Evolutionary conservation across 2,888 invertebrate species (phyloP).

Genomic region (Trachelus iudaicus): DNA sequence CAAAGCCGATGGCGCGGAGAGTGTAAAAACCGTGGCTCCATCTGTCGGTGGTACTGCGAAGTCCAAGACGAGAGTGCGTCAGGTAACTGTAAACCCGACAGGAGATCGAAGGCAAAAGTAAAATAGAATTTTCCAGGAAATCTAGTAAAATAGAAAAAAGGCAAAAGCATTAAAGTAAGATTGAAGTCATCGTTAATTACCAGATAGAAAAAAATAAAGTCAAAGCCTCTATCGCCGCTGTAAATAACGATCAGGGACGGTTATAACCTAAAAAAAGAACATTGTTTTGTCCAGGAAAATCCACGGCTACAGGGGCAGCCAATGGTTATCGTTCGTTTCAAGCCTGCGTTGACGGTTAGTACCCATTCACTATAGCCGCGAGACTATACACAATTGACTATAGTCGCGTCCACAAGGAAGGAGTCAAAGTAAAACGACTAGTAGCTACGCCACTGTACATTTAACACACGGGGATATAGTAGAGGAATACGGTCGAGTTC

Average conservation of each 20-base stretch:
- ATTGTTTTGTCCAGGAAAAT: not conserved
- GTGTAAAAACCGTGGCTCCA: not conserved
- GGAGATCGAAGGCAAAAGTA: not conserved
- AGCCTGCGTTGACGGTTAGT: not conserved
- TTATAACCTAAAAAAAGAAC: not conserved
- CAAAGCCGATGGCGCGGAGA: not conserved
- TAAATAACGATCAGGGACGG: not conserved
- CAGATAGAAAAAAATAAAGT: not conserved
- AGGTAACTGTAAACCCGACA: not conserved
- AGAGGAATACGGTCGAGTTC: constrained; percentile 1
- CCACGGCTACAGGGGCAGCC: not conserved
- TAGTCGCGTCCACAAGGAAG: not conserved
- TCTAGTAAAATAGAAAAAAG: not conserved
- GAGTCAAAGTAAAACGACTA: not conserved
- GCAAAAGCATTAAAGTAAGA: not conserved
- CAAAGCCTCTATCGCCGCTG: not conserved
- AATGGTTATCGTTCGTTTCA: not conserved
- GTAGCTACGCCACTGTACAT: not conserved
- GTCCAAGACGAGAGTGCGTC: not conserved
- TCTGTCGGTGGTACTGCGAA: not conserved
- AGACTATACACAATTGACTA: not conserved
- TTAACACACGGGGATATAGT: not conserved
- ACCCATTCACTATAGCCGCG: not conserved
- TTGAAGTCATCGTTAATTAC: not conserved
- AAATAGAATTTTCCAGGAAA: not conserved